Conservation (phyloP, 92 coral and sea anemone species). For the Epizoanthus stellaris region DNA sequence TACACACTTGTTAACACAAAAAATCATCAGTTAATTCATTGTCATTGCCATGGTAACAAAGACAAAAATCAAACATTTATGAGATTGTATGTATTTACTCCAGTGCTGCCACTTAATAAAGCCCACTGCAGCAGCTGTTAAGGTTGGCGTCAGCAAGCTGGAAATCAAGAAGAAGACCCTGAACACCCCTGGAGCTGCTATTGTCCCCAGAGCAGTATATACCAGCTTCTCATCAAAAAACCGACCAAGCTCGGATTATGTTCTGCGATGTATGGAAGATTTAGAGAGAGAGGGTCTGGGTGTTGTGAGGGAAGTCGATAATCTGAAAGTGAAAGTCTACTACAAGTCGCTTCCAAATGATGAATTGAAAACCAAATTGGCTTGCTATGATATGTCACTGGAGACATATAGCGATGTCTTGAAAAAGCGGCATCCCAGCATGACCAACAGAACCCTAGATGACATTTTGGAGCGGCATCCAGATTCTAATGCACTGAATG, state of each 20-base stretch:
- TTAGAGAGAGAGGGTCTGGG: no score
- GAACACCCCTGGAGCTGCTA: not conserved
- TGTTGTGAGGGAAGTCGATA: no score
- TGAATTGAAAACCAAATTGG: not conserved
- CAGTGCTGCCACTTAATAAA: no score
- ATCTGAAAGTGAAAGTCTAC: not conserved
- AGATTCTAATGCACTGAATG: not conserved
- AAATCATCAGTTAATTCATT: no score
- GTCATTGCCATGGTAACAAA: no score
- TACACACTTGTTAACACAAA: no score
- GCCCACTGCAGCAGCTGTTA: not conserved
- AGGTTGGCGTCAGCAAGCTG: not conserved
- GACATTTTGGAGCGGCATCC: not conserved
- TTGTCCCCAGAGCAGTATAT: not conserved
- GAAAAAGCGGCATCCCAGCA: not conserved
- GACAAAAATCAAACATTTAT: no score
- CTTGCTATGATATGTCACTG: not conserved
- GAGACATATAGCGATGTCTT: not conserved
- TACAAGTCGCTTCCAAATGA: constrained; percentile 3
- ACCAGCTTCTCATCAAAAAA: not conserved
- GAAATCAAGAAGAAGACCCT: constrained; percentile 1
- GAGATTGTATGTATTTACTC: no score
- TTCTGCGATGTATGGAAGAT: not conserved
- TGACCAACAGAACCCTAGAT: not conserved
- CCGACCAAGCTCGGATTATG: not conserved